A percentile compares a stretch with the other conserved stretches of the same genome.
phyloP scores from a whole-genome alignment of 2,797 vertebrate species.

The Chaetodon trifasciatus region DNA sequence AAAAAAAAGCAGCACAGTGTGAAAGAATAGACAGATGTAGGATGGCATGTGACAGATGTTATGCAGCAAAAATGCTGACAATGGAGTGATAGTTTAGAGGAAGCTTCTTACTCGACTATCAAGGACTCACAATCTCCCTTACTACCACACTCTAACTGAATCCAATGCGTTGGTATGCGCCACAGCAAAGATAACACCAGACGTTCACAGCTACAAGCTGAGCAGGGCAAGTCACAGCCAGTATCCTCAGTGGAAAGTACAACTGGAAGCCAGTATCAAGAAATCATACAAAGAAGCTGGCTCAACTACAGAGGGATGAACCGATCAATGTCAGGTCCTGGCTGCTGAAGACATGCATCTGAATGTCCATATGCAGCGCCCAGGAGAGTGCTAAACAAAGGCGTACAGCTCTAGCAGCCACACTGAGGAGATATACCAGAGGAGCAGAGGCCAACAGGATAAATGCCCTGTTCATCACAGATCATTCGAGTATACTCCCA shows the following conservation, averaged over 20 bases:
- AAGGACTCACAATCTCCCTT: neutral
- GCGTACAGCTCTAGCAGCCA: conserved; percentile 38
- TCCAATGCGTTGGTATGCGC: neutral
- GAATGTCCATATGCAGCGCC: conserved; percentile 34
- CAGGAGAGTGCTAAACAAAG: conserved; percentile 48
- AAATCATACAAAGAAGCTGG: conserved; percentile 33
- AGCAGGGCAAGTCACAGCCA: conserved; percentile 15
- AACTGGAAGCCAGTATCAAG: conserved; percentile 26
- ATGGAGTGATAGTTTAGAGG: no score
- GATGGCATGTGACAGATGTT: neutral
- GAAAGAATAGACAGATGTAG: neutral
- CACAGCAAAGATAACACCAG: conserved; percentile 1
- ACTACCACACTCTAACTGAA: neutral
- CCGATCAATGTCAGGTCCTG: conserved; percentile 43
- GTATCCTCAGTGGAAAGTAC: conserved; percentile 21
- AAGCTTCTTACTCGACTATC: no score
- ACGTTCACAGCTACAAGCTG: conserved; percentile 5
- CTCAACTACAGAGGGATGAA: conserved; percentile 40
- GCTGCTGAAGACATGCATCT: conserved; percentile 42
- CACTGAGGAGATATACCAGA: conserved; percentile 30
- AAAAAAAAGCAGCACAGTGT: conserved; percentile 8
- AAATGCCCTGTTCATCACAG: conserved; percentile 40
- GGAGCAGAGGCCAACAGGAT: conserved; percentile 52
- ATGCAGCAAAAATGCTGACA: neutral
- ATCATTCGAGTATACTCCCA: conserved; percentile 30